Evolutionary conservation across 2,113 vertebrate species (phyloP), one percentile per base, ranked within the genome.

Genomic region (Salminus brasiliensis): DNA sequence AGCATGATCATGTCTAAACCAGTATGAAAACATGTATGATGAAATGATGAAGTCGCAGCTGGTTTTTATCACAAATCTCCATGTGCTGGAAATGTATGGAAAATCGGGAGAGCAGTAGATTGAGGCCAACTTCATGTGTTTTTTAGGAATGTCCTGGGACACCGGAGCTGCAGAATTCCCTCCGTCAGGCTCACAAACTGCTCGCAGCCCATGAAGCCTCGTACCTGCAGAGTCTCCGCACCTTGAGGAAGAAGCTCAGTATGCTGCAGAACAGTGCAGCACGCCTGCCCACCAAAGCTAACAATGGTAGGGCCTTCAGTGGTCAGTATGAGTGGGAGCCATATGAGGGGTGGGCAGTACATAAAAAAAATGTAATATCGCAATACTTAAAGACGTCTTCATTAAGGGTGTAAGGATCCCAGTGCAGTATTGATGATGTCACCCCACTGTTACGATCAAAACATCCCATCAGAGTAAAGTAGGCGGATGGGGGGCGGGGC

Each of bases 171-270:
- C 92, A 95, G 23, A 86, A 84, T 0, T 81, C 74, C 0, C 83
- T 97, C 63, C 90, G 83, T 62, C 95, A 96, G 88, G 91, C 95
- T 80, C 95, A 96, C 90, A 96, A 94, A 81, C 90, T 95, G 80
- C 91, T 96, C 9, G 91, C 90, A 0, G 90, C 88, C 0, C 95
- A 96, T 27, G 95, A 96, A 82, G 88, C 93, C 1, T 89, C 94
- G 0, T 94, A 95, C 43, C 39, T 93, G 79, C 93, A 87, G 79
- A 92, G 92, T 57, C 91, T 87, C 0, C 92, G 89, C 0, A 86
- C 88, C 41, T 88, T 97, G 73, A 93, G 83, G 87, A 95, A 95
- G 77, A 95, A 96, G 85, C 93, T 97, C 9, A 91, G 88, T 9
- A 10, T 92, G 32, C 89, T 97, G n/a, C 95, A 94, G 74, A 90